These are phyloP conservation scores for Myotis vivesi DNA, from an alignment of 2,797 vertebrate species.

Conservation along the genomic window DNA sequence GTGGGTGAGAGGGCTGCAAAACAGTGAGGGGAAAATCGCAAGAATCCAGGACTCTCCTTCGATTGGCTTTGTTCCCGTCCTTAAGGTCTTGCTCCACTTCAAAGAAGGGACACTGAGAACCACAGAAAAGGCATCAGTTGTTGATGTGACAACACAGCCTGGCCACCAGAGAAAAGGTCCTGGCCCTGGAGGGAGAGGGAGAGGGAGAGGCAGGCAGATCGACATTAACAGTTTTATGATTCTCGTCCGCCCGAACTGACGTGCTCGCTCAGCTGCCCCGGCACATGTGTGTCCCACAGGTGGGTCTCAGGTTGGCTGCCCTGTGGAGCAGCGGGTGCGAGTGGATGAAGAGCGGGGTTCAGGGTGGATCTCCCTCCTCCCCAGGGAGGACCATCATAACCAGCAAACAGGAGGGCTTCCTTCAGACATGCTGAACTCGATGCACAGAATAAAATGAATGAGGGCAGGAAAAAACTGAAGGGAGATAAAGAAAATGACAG, in stretches of 20 bases:
- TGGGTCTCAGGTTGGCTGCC: background rate
- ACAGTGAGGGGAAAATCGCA: no score
- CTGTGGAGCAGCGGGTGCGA: background rate
- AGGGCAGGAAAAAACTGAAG: background rate
- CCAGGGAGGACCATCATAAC: background rate
- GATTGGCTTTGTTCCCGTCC: background rate
- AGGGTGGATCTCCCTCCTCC: background rate
- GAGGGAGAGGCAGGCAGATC: background rate
- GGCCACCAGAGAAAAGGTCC: background rate
- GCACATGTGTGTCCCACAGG: background rate
- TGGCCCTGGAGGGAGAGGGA: background rate
- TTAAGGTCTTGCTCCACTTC: background rate
- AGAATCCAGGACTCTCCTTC: background rate
- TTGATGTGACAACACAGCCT: background rate
- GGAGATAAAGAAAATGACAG: background rate
- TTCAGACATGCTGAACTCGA: background rate
- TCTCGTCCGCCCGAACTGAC: background rate
- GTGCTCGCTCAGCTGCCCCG: background rate
- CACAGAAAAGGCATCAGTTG: no score
- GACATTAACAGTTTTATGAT: background rate
- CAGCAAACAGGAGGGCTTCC: background rate
- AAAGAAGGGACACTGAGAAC: background rate
- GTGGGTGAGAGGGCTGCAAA: background rate
- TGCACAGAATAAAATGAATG: background rate
- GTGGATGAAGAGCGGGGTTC: background rate